Base-by-base conservation (phyloP, 2,113 vertebrate species). In the Hemicordylus capensis region DNA sequence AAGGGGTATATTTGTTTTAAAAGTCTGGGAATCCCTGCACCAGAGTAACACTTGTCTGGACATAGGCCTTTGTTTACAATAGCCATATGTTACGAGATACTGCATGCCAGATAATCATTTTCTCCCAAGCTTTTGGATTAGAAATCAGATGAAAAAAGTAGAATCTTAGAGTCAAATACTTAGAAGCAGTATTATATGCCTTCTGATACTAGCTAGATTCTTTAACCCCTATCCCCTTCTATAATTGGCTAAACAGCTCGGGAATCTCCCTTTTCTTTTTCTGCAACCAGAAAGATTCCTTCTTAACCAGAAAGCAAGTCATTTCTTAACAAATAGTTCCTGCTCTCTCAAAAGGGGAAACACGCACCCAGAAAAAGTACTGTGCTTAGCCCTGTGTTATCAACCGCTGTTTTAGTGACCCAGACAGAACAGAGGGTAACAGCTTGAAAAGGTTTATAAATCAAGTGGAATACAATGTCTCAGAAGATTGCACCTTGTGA, bases 321-420 rank as follows among this genome's bases (percentile, higher is more conserved):
- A 51, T 61, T 91, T 85, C 85, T 77, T 61, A 19, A 14, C 15
- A 51, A 90, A 76, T 44, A 10, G 89, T 77, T 42, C 80, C 83
- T 0, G 1, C 66, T n/a, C 54, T 75, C 58, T 42, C 48, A 14
- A 81, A 90, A 69, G 14, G 17, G 64, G 3, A 6, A 75, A 39
- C 78, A 73, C 74, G 42, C 58, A 63, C 44, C 76, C 56, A 24
- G 24, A 44, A 79, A 79, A 42, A 79, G 76, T 44, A 28, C 39
- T 63, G 37, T n/a, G 56, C 59, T 79, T 79, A 79, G 7, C 51
- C 70, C 0, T 67, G 58, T 63, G 34, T 56, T 80, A 1, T 0
- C 6, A 56, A 6, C 31, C 15, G 12, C 44, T 59, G 5, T 22
- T 67, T 54, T 31, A 74, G 56, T 9, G 73, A n/a, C 76, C n/a